Conservation (phyloP, 2,797 vertebrate species). For the Calcarius lapponicus region DNA sequence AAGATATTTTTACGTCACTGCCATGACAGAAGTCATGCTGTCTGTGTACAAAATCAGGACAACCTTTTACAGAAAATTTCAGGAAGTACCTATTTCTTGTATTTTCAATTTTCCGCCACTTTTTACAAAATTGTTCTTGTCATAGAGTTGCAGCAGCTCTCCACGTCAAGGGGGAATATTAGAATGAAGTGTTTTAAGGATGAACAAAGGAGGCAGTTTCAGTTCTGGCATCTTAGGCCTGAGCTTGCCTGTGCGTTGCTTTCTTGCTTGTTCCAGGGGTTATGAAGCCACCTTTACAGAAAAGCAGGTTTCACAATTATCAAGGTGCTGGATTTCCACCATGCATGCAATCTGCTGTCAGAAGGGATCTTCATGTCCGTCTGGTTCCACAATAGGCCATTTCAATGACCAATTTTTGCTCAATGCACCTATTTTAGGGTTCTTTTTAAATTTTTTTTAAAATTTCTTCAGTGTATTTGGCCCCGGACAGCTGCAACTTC, state of each 20-base stretch:
- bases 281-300: not conserved
- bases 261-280: not conserved
- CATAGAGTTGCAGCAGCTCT: not conserved
- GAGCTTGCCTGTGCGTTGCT: not conserved
- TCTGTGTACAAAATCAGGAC: not conserved
- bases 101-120: not conserved
- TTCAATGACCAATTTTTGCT: not conserved
- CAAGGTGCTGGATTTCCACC: not conserved
- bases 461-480: not conserved
- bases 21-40: not conserved
- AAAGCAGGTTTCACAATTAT: not conserved
- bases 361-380: not conserved
- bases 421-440: not conserved
- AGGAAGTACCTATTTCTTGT: not conserved
- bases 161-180: not conserved
- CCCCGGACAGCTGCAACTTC: not conserved
- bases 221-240: not conserved
- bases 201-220: not conserved
- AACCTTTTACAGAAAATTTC: not conserved
- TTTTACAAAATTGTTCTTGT: not conserved
- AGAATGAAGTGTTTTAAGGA: not conserved
- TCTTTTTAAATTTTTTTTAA: not conserved
- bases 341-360: not conserved
- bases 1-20: not conserved
- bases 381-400: not conserved